phyloP scores from a whole-genome alignment of 1,140 invertebrate species.

The Luehdorfia chinensis region DNA sequence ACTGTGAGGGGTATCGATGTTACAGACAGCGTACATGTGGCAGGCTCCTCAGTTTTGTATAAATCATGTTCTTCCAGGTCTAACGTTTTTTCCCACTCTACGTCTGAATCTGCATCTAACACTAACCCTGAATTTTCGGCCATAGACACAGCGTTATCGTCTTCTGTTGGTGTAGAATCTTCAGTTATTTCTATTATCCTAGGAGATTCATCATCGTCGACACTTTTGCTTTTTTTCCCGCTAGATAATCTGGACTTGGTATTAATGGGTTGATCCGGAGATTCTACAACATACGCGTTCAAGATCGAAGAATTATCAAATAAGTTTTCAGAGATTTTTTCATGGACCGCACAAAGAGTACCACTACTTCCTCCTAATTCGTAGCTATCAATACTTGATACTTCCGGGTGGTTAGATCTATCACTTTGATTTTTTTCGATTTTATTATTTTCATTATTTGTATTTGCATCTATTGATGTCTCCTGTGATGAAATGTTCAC shows the following conservation, averaged over 20 bases:
- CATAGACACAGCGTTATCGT: constrained; percentile 33
- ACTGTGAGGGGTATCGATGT: constrained; percentile 54
- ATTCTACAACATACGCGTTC: constrained; percentile 68
- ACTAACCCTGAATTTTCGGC: constrained; percentile 68
- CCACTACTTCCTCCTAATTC: no score
- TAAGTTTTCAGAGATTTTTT: no score
- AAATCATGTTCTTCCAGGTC: constrained; percentile 39
- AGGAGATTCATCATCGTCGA: constrained; percentile 76
- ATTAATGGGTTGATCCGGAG: constrained; percentile 63
- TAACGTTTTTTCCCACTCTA: constrained; percentile 68
- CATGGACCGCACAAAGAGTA: no score
- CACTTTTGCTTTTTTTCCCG: constrained; percentile 76
- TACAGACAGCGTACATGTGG: constrained; percentile 43
- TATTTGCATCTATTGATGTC: no score
- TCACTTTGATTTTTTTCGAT: no score
- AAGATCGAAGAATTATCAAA: background rate
- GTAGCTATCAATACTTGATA: background rate
- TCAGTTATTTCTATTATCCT: constrained; percentile 75
- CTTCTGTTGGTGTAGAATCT: constrained; percentile 26
- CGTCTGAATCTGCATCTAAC: constrained; percentile 78
- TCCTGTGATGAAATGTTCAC: constrained; percentile 8
- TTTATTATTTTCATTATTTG: no score
- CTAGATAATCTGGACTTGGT: constrained; percentile 55
- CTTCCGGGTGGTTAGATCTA: background rate
- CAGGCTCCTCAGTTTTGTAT: constrained; percentile 30